Evolutionary conservation across 2,113 vertebrate genomes (phyloP), one percentile per base, ranked within the genome.

Genomic region (Rhegmatorhina hoffmannsi): DNA sequence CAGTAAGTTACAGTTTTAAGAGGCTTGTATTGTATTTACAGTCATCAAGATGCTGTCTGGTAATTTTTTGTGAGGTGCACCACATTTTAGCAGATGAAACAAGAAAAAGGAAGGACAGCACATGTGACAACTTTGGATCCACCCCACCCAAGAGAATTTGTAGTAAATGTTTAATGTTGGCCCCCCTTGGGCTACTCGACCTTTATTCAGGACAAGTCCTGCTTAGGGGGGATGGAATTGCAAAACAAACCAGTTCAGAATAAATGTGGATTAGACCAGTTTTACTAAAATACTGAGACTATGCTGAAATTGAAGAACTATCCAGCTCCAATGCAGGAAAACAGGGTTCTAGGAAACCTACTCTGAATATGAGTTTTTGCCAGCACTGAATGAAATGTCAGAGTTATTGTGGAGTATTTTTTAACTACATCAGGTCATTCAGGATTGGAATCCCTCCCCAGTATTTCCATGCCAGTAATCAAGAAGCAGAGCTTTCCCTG

Each of bases 11-110:
- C 29, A 76, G 34, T 34, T 84, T 3, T 60, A 29, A 96, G 94
- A 67, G 94, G 92, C 96, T 91, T 97, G 95, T 44, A 89, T 95
- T 92, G 91, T 55, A 97, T 88, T 82, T 74, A 17, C 43, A 60
- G 25, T 10, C 43, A 59, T 13, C 15, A 29, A 66, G 21, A 33
- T 1, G 23, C 29, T 36, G 46, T 6, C 28, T 46, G n/a, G 4
- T n/a, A 7, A 4, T 19, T 46, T 62, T 46, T 26, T 52, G 19
- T 10, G 53, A 85, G 0, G 4, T 21, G 14, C 19, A 60, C 16
- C 84, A 53, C 9, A 10, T 89, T 79, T 90, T 49, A 76, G 55
- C 34, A 55, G 18, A 33, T 1, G 38, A 73, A 53, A 46, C 49
- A 88, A 2, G 19, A 49, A 79, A 87, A 75, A 55, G 34, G 34